Evolutionary conservation across 2,888 invertebrate genomes (phyloP).

Genomic region (Pristionchus japonicus): DNA sequence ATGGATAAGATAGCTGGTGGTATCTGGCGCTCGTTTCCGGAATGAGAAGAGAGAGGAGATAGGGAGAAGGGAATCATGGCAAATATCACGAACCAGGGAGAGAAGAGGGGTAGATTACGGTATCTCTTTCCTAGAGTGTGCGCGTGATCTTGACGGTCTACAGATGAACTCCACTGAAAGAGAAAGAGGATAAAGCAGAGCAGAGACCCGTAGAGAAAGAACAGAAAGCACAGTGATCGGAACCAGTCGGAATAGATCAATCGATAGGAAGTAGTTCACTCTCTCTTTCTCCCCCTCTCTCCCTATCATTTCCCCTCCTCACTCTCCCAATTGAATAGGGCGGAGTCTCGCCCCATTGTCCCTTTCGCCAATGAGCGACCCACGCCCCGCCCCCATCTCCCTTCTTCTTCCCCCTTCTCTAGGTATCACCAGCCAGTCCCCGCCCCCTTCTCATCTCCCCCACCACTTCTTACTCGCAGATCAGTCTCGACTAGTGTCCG

Average conservation of each 20-base stretch:
- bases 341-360: conserved; percentile 23
- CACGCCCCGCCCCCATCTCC: background rate
- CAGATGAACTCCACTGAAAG: conserved; percentile 10
- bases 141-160: background rate
- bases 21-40: conserved; percentile 22
- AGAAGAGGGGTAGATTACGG: background rate
- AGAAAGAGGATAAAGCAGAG: background rate
- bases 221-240: background rate
- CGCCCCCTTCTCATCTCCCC: background rate
- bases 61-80: conserved; percentile 9
- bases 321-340: background rate
- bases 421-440: background rate
- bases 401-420: background rate
- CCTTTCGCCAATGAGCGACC: background rate
- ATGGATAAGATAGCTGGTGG: conserved; percentile 2
- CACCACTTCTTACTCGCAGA: conserved; percentile 20
- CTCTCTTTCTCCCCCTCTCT: conserved; percentile 26
- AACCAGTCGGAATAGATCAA: background rate
- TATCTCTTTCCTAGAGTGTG: background rate
- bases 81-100: conserved; percentile 13
- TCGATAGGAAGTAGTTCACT: conserved; percentile 22
- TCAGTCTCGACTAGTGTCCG: conserved; percentile 22
- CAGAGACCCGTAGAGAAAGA: background rate
- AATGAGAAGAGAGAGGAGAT: background rate
- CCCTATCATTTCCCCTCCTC: background rate